Base-by-base conservation (phyloP, 1,140 invertebrate species). In the Thrips palmi region DNA sequence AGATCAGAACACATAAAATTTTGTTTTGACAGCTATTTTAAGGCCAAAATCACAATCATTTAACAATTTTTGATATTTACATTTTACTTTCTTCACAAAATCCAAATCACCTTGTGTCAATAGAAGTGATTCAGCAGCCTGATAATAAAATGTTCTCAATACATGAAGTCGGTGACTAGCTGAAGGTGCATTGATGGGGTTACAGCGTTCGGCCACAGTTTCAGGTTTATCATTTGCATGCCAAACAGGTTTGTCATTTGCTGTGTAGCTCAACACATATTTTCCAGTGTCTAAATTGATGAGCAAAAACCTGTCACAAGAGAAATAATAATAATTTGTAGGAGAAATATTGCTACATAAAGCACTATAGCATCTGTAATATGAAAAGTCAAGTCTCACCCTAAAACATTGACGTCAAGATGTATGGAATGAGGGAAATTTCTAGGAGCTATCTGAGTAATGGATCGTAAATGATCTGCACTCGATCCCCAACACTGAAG, bases 401-500 rank as follows among this genome's bases (percentile, higher is more conserved):
- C 74, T 39, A 78, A 59, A 44, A 77, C 65, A 36, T 65, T 67
- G 17, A 63, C 54, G 49, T 77, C 72, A 33, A 77, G 62, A 24
- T 61, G 60, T 12, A 75, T 51, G 36, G 59, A 59, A 2, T 54
- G 40, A 15, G 75, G 71, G 52, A 77, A 67, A 52, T 75, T 77
- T 49, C 68, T 58, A 2, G 73, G 72, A 49, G 66, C 64, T 33
- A 57, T 56, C 34, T 74, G 62, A 45, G 71, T 65, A 2, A 69
- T 68, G 35, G 62, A 54, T 35, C 68, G 67, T 37, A 86, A 64
- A 18, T 65, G 57, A 42, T 80, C 76, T 17, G 74, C 65, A 33
- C 68, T 68, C 22, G 64, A 67, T 51, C 71, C 70, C 74, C 81
- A 85, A 48, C 71, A 77, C 42, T 79, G 70, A 2, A 69, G 57